Conservation (phyloP, 2,888 invertebrate genomes). For the Sesia bembeciformis region DNA sequence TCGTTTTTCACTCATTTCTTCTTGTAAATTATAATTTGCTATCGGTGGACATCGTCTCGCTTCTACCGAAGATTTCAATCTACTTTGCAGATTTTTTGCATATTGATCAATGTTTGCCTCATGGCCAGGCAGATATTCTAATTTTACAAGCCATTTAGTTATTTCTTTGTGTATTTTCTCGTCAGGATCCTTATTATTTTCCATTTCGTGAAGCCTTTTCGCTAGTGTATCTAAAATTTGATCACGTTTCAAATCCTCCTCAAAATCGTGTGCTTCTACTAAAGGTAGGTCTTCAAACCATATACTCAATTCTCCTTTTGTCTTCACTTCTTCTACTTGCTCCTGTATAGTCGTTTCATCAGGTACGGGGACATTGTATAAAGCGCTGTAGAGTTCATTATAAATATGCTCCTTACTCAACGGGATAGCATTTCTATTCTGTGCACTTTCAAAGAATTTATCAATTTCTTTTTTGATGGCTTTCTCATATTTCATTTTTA, state of each 20-base stretch:
- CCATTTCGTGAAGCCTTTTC: conserved; percentile 36
- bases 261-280: conserved; percentile 14
- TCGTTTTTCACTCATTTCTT: not conserved
- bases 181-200: conserved; percentile 23
- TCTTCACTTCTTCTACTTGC: conserved; percentile 45
- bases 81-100: conserved; percentile 22
- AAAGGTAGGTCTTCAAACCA: conserved; percentile 43
- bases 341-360: conserved; percentile 24
- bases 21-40: not conserved
- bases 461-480: conserved; percentile 29
- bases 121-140: conserved; percentile 26
- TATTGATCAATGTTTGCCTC: conserved; percentile 18
- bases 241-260: conserved; percentile 30
- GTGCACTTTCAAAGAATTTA: conserved; percentile 28
- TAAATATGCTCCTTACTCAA: conserved; percentile 33
- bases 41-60: conserved; percentile 25
- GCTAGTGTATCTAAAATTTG: conserved; percentile 33
- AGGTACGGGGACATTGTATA: conserved; percentile 39
- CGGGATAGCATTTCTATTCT: conserved; percentile 27
- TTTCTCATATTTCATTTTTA: conserved; percentile 33
- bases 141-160: conserved; percentile 31
- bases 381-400: conserved; percentile 33
- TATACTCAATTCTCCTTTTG: conserved; percentile 35
- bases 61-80: conserved; percentile 25
- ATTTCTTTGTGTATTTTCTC: conserved; percentile 35